These are phyloP conservation scores for Esox masquinongy DNA, from an alignment of 2,797 vertebrate species.

Conservation along the genomic window DNA sequence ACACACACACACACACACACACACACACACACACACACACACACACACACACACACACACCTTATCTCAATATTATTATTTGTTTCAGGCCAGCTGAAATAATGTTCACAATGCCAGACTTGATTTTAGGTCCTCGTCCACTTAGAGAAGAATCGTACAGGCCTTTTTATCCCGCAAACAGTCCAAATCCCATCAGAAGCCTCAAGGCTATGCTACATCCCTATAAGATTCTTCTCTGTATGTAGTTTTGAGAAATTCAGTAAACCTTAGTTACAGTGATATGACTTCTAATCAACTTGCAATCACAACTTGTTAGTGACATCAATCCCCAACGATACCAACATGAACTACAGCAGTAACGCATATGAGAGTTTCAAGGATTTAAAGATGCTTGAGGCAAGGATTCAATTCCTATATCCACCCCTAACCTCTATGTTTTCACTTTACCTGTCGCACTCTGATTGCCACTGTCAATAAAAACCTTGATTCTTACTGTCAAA, in stretches of 20 bases:
- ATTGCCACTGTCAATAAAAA: no score
- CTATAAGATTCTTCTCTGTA: no score
- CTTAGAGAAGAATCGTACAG: background rate
- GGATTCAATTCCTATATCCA: no score
- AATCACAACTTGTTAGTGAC: background rate
- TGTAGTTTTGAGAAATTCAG: background rate
- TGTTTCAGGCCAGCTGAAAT: background rate
- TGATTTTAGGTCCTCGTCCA: background rate
- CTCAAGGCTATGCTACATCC: background rate
- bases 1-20: slow-evolving; percentile 34
- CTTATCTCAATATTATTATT: slow-evolving; percentile 20
- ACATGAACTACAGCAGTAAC: no score
- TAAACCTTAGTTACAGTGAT: background rate
- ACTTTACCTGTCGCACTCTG: no score
- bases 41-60: background rate
- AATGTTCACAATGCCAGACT: background rate
- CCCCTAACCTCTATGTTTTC: no score
- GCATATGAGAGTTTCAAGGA: no score
- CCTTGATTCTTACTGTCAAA: no score
- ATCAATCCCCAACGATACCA: no score
- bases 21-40: slow-evolving; percentile 17
- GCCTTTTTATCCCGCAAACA: background rate
- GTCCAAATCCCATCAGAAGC: background rate
- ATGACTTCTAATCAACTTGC: background rate
- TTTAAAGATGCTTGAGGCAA: no score